Evolutionary conservation across 1,140 invertebrate genomes (phyloP).

Genomic region (Lordiphosa collinella): DNA sequence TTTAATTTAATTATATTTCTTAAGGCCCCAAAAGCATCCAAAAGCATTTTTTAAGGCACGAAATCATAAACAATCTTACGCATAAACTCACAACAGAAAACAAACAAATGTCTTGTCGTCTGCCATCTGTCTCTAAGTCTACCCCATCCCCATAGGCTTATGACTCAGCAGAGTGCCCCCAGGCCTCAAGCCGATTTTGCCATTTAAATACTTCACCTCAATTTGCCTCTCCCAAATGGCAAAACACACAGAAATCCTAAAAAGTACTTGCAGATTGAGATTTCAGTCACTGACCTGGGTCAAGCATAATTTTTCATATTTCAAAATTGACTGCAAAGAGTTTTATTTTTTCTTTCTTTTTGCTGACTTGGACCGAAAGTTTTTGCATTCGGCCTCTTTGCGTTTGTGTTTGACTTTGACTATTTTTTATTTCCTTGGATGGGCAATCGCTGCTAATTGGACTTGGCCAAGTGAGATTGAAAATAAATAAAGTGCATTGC

Average conservation of each 20-base stretch:
- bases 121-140: neutral
- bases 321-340: constrained; percentile 41
- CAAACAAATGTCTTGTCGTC: too few species aligned
- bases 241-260: constrained; percentile 30
- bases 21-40: too few species aligned
- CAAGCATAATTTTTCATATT: constrained; percentile 50
- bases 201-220: constrained; percentile 52
- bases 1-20: too few species aligned
- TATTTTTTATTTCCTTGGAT: constrained; percentile 1
- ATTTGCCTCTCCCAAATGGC: constrained; percentile 31
- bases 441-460: constrained; percentile 20
- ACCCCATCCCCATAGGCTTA: constrained; percentile 1
- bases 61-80: too few species aligned
- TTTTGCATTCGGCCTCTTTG: neutral
- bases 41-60: too few species aligned
- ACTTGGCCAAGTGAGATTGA: constrained; percentile 1
- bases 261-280: constrained; percentile 25
- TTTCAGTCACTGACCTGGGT: constrained; percentile 10
- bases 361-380: neutral
- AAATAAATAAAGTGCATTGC: constrained; percentile 16
- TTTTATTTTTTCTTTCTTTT: constrained; percentile 12
- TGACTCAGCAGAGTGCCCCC: constrained; percentile 1
- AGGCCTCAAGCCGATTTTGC: constrained; percentile 42
- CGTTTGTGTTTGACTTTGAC: constrained; percentile 17
- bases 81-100: too few species aligned